A percentile compares a stretch with the other conserved stretches of the same genome.
Conservation (phyloP, 2,888 invertebrate species). For the Latrodectus hesperus region DNA sequence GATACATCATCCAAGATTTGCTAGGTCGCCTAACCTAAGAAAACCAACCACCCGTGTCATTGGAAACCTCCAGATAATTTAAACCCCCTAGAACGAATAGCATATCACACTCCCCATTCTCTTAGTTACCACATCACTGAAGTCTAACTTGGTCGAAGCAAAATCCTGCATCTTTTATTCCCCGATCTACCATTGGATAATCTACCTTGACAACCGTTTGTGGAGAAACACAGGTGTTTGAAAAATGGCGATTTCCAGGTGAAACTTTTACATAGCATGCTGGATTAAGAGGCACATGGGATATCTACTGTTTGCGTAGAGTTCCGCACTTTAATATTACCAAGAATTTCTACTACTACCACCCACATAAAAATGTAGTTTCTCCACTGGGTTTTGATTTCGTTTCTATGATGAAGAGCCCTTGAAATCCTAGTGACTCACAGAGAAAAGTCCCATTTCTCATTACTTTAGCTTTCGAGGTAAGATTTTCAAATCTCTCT, state of each 20-base stretch:
- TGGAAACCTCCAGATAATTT: slow-evolving; percentile 28
- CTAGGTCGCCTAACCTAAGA: slow-evolving; percentile 2
- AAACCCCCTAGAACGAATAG: slow-evolving; percentile 25
- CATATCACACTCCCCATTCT: slow-evolving; percentile 37
- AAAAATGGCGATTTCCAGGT: slow-evolving; percentile 67
- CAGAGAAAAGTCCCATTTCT: slow-evolving; percentile 49
- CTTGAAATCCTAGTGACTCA: slow-evolving; percentile 67
- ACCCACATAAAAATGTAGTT: slow-evolving; percentile 51
- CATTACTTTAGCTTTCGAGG: slow-evolving; percentile 41
- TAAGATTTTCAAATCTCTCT: slow-evolving; percentile 44
- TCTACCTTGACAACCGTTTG: slow-evolving; percentile 68
- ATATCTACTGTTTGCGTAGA: slow-evolving; percentile 5
- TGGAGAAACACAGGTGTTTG: slow-evolving; percentile 66
- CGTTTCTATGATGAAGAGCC: slow-evolving; percentile 52
- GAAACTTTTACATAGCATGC: slow-evolving; percentile 45
- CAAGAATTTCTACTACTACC: slow-evolving; percentile 29
- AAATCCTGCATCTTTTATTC: slow-evolving; percentile 12
- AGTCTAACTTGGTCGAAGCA: slow-evolving; percentile 50
- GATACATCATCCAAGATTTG: no score
- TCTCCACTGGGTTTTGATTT: slow-evolving; percentile 38
- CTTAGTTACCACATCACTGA: slow-evolving; percentile 37
- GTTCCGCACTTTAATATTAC: not conserved
- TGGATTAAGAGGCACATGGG: slow-evolving; percentile 14
- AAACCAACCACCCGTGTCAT: slow-evolving; percentile 55
- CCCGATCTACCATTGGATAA: slow-evolving; percentile 46